Base-by-base conservation (phyloP, 2,797 vertebrate genomes). In the Decapterus maruadsi region DNA sequence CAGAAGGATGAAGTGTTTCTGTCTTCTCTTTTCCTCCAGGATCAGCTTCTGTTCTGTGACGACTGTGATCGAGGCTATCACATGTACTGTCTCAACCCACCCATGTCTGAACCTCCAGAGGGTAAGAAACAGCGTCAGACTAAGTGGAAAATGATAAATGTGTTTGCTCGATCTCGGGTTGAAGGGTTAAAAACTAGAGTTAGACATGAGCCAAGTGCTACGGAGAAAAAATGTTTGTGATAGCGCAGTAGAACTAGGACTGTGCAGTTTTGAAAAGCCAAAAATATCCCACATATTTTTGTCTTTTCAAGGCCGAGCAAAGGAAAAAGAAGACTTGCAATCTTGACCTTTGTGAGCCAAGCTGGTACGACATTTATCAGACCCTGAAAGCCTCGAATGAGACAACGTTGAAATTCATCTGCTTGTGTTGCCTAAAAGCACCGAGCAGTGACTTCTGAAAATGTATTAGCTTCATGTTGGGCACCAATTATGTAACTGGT, bases 11-110 rank as follows among this genome's bases (percentile, higher is more conserved):
- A 64, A 19, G 43, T 72, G 56, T 58, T 46, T 42, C 51, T 64
- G 14, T 60, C 5, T 12, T 61, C 50, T 36, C 22, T 0, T 63
- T 63, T 77, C 65, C 81, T 55, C 5, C 61, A 96, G 95, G 95
- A 96, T 87, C 89, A 98, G 93, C 83, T 97, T 91, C 83, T 96
- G 80, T 97, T 99, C 93, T 99, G 98, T 73, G 97, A 99, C 14
- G 97, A 99, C 93, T 99, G 97, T 59, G 97, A 99, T 76, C 93
- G 97, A 60, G 98, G 98, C 38, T 99, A 99, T 89, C 98, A 99
- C 85, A 99, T 99, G 98, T 99, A 99, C 92, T 98, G 98, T 91
- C 96, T 99, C 75, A 96, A 93, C 36, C 98, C 97, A 0, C 96
- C 98, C 63, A 99, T 99, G 98, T 94, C 96, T 0, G 98, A 99